Conservation (phyloP, 2,888 invertebrate species). For the Nyleta sp. region DNA sequence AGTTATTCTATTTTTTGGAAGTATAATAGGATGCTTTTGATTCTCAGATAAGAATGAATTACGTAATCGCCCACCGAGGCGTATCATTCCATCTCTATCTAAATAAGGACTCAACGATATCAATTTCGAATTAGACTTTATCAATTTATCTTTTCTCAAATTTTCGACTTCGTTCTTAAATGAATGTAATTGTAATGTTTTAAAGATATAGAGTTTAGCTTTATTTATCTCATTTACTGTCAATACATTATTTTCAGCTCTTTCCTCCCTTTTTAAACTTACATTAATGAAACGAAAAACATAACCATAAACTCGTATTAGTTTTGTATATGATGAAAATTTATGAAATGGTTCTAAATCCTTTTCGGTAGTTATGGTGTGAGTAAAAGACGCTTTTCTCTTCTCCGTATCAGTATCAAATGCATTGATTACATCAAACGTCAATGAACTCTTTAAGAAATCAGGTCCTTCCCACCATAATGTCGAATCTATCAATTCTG, state of each 20-base stretch:
- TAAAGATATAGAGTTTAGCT: background rate
- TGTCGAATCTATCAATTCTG: background rate
- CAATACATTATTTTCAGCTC: background rate
- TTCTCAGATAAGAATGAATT: background rate
- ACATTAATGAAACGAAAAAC: conserved; percentile 4
- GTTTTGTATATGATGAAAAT: conserved; percentile 8
- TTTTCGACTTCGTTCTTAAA: background rate
- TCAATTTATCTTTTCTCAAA: background rate
- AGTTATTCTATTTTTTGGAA: background rate
- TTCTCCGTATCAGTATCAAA: conserved; percentile 3
- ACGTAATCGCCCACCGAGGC: conserved; percentile 13
- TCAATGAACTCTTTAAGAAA: background rate
- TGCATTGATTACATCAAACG: background rate
- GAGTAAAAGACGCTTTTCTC: background rate
- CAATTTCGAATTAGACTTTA: background rate
- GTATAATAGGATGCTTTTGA: no score
- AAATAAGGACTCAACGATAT: conserved; percentile 22
- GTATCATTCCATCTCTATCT: conserved; percentile 8
- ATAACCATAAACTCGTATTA: conserved; percentile 8
- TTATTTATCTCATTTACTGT: background rate
- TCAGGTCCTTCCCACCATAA: conserved; percentile 19
- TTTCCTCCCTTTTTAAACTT: background rate
- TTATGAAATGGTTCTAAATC: background rate
- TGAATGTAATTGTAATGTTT: background rate
- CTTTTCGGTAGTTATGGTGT: background rate